These are phyloP conservation scores for Distichodus sexfasciatus DNA, from an alignment of 2,797 vertebrate species.

Conservation along the genomic window DNA sequence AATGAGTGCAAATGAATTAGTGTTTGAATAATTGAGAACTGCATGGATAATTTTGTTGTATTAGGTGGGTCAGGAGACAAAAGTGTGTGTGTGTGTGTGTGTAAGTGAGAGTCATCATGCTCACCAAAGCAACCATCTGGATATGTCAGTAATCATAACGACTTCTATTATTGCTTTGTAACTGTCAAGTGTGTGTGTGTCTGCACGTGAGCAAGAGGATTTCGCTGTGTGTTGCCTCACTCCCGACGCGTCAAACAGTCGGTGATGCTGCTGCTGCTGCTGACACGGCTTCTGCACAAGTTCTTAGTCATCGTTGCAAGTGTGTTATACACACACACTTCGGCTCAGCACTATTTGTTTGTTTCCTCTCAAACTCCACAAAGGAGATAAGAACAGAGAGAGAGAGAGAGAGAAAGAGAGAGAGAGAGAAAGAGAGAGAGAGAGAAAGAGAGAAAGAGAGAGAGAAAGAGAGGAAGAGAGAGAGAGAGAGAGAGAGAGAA, in stretches of 20 bases:
- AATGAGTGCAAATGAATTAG: no score
- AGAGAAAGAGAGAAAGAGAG: no score
- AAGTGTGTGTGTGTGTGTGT: not conserved
- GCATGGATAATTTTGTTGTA: no score
- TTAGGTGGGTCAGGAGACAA: no score
- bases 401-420: not conserved
- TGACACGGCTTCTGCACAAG: not conserved
- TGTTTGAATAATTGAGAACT: no score
- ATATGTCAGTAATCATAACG: not conserved
- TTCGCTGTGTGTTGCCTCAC: not conserved
- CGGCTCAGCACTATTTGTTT: not conserved
- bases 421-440: not conserved
- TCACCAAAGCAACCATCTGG: no score
- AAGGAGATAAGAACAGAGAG: no score
- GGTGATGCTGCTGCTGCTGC: not conserved
- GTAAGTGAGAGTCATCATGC: not conserved
- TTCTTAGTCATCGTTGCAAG: constrained; percentile 7
- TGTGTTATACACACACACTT: not conserved
- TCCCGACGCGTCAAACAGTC: not conserved
- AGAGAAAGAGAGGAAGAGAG: no score
- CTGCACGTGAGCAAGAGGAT: not conserved
- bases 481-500: no score
- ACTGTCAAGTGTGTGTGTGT: not conserved
- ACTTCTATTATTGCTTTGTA: not conserved
- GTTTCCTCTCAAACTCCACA: not conserved